Base-by-base conservation (phyloP, 2,888 invertebrate species). In the Rugalucina vietnamica region DNA sequence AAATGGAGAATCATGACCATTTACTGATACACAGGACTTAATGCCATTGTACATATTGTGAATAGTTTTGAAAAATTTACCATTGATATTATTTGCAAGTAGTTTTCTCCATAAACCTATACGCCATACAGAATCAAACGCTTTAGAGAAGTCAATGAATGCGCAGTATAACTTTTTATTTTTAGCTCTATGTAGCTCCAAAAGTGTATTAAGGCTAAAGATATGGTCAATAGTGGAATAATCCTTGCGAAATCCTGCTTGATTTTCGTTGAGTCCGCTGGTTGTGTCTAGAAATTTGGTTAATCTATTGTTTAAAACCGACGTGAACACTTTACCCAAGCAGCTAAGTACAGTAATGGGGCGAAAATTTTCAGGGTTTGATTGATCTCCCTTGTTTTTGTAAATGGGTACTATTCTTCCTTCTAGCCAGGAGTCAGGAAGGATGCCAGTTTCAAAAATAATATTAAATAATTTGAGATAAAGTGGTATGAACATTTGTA, bases 311-410 rank as follows among this genome's bases (percentile, higher is more conserved):
- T 83, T 83, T 24, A 83, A 37, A n/a, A 83, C 72, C 34, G 83
- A 24, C 8, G 83, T 83, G 27, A 83, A 83, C n/a, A 84, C 54
- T 74, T 84, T 84, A 4, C 80, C 84, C 8, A 80, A 36, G 54
- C 84, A 84, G 32, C 73, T 50, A 14, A 80, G n/a, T 14, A 84
- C 27, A 3, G 79, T 80, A n/a, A 84, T 80, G 27, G 84, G 80
- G 72, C 84, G 12, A 54, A 76, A 84, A 37, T 72, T 80, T 27
- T 57, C 36, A 5, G 84, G 60, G 27, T 76, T 24, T 29, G 39
- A 39, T 5, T 73, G 43, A 29, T 32, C 36, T 70, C 81, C 82
- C 79, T 81, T 81, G n/a, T 71, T 36, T 71, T 81, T 81, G 24
- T 54, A 81, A 32, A 81, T 70, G 37, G 81, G 76, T n/a, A 21